phyloP scores from a whole-genome alignment of 1,140 invertebrate genomes.

The Eurosta solidaginis region DNA sequence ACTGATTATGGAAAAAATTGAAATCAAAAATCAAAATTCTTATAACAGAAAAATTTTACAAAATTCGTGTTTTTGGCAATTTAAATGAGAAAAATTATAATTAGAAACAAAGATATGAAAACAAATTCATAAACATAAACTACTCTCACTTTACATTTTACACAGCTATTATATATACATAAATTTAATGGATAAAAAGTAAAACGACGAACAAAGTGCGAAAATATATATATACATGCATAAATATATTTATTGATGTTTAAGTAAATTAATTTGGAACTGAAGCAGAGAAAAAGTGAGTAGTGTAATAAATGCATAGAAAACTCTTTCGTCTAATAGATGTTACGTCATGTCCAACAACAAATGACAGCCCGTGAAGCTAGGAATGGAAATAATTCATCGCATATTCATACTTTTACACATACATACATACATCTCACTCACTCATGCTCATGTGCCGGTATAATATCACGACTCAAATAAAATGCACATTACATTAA shows the following conservation, averaged over 20 bases:
- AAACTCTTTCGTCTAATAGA: background rate
- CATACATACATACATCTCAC: background rate
- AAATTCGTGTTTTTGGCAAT: slow-evolving; percentile 23
- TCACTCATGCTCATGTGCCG: background rate
- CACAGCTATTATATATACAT: background rate
- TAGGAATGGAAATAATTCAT: background rate
- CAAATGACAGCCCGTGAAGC: background rate
- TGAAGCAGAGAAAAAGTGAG: background rate
- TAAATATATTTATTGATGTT: too few relatives aligned
- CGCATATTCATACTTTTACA: background rate
- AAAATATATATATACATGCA: too few relatives aligned
- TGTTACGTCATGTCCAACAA: background rate
- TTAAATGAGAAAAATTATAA: background rate
- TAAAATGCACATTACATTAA: too few relatives aligned
- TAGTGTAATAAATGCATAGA: background rate
- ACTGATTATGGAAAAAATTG: slow-evolving; percentile 12
- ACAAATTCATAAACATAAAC: background rate
- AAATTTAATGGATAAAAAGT: background rate
- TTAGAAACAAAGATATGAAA: background rate
- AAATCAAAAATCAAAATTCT: slow-evolving; percentile 28
- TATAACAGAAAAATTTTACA: slow-evolving; percentile 4
- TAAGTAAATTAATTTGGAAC: background rate
- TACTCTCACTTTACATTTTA: slow-evolving; percentile 25
- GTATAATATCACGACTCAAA: background rate
- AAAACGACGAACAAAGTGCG: background rate